These are phyloP conservation scores for Chloromyia formosa DNA, from an alignment of 2,888 invertebrate species.

Conservation along the genomic window DNA sequence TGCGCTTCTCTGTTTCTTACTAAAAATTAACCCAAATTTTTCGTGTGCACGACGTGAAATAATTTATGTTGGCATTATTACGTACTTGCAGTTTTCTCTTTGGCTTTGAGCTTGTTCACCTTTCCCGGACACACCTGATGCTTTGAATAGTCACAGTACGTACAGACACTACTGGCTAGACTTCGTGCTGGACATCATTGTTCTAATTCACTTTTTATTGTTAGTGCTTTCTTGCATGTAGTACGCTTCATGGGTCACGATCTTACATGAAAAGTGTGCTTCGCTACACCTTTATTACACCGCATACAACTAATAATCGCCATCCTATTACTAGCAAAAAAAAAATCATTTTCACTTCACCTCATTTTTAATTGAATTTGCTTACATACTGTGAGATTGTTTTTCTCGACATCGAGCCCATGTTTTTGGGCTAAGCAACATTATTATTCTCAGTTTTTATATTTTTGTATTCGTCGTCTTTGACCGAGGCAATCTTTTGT, in stretches of 20 bases:
- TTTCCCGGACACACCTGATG: too few relatives aligned
- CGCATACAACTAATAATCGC: background rate
- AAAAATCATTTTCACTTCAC: constrained; percentile 24
- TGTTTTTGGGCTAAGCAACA: constrained; percentile 24
- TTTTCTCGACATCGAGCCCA: constrained; percentile 30
- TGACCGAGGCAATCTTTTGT: background rate
- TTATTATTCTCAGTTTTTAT: constrained; percentile 24
- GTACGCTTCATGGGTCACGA: constrained; percentile 13
- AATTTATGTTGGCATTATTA: constrained; percentile 11
- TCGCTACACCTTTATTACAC: constrained; percentile 14
- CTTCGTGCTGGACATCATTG: background rate
- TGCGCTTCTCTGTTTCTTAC: too few relatives aligned
- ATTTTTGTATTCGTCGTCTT: background rate
- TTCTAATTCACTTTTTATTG: constrained; percentile 35
- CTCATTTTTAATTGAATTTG: constrained; percentile 40
- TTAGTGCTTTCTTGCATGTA: constrained; percentile 11
- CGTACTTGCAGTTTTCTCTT: background rate
- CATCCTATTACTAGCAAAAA: background rate
- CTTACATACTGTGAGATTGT: constrained; percentile 41
- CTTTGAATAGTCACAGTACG: background rate
- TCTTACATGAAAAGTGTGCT: constrained; percentile 35
- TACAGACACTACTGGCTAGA: constrained; percentile 14
- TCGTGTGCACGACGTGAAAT: constrained; percentile 4
- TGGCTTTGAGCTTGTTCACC: too few relatives aligned
- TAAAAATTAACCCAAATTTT: constrained; percentile 2